phyloP scores from a whole-genome alignment of 37 sponge, comb jelly and placozoan genomes.

The Chondrilla cf. caribensis region DNA sequence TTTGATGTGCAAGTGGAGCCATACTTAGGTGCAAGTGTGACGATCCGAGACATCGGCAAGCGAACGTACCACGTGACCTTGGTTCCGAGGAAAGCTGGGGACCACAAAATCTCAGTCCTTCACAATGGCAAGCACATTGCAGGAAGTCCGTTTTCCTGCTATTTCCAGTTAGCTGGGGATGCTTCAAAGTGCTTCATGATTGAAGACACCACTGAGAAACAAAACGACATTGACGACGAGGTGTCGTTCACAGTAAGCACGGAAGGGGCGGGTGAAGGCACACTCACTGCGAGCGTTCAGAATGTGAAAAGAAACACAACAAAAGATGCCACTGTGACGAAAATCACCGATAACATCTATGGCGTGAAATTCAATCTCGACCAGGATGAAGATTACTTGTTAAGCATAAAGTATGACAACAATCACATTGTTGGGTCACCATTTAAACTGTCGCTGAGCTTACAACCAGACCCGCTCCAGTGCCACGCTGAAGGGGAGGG shows the following conservation, averaged over 20 bases:
- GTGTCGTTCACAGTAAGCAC: slow-evolving; percentile 50
- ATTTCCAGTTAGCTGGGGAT: slow-evolving; percentile 52
- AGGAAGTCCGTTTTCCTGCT: slow-evolving; percentile 78
- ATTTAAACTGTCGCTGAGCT: slow-evolving; percentile 73
- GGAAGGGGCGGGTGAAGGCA: slow-evolving; percentile 72
- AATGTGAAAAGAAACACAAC: slow-evolving; percentile 34
- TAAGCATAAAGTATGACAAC: slow-evolving; percentile 66
- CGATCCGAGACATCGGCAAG: background rate
- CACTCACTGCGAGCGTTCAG: slow-evolving; percentile 49
- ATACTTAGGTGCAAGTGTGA: slow-evolving; percentile 20
- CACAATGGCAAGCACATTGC: slow-evolving; percentile 68
- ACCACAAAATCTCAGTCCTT: slow-evolving; percentile 44
- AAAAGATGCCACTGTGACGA: slow-evolving; percentile 21
- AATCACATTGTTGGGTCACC: slow-evolving; percentile 80
- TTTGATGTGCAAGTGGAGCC: slow-evolving; percentile 50
- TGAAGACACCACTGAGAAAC: slow-evolving; percentile 26
- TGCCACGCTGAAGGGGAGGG: slow-evolving; percentile 72
- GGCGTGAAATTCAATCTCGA: slow-evolving; percentile 47
- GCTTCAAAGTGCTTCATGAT: slow-evolving; percentile 69
- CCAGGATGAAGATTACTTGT: slow-evolving; percentile 50
- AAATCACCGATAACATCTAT: slow-evolving; percentile 25
- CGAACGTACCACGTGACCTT: slow-evolving; percentile 61
- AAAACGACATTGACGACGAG: slow-evolving; percentile 20
- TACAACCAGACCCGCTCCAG: slow-evolving; percentile 33
- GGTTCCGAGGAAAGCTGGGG: slow-evolving; percentile 49